Percentiles rank a stretch among this genome's conserved stretches.
Evolutionary conservation across 1,140 invertebrate species (phyloP).

Genomic region (Anastrepha ludens): DNA sequence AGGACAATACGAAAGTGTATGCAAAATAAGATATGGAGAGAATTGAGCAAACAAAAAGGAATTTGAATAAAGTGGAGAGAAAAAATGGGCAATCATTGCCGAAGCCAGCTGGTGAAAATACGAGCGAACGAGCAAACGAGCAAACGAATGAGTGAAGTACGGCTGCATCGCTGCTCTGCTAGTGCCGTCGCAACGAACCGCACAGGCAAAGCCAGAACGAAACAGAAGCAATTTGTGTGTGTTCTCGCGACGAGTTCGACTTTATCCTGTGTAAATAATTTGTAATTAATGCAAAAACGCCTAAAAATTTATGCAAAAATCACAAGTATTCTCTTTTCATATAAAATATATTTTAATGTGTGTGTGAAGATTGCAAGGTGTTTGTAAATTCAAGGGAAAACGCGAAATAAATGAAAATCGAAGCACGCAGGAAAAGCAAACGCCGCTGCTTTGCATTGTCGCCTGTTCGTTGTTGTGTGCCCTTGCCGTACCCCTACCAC

Average conservation of each 20-base stretch:
- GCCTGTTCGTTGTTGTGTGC: not conserved
- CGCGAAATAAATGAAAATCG: not conserved
- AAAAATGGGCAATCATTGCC: conserved; percentile 38
- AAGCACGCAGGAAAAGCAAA: not conserved
- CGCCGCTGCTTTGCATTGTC: conserved; percentile 23
- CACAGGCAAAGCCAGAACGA: conserved; percentile 54
- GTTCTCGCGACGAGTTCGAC: conserved; percentile 72
- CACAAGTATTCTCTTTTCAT: not conserved
- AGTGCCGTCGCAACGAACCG: conserved; percentile 48
- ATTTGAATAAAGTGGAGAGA: conserved; percentile 21
- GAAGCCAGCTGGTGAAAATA: not conserved
- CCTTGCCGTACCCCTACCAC: conserved; percentile 20
- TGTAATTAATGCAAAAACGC: conserved; percentile 61
- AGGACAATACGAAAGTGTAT: conserved; percentile 1
- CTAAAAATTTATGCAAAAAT: not conserved
- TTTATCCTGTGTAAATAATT: conserved; percentile 72
- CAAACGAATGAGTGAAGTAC: conserved; percentile 2
- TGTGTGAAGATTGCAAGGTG: not conserved
- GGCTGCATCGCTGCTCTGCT: not conserved
- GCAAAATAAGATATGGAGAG: not conserved
- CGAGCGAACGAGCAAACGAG: not conserved
- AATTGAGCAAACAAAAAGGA: conserved; percentile 40
- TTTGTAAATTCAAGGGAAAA: not conserved
- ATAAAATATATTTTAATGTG: not conserved
- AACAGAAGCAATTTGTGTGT: conserved; percentile 68